Evolutionary conservation across 2,113 vertebrate species (phyloP).

Genomic region (Prochilodus magdalenae): DNA sequence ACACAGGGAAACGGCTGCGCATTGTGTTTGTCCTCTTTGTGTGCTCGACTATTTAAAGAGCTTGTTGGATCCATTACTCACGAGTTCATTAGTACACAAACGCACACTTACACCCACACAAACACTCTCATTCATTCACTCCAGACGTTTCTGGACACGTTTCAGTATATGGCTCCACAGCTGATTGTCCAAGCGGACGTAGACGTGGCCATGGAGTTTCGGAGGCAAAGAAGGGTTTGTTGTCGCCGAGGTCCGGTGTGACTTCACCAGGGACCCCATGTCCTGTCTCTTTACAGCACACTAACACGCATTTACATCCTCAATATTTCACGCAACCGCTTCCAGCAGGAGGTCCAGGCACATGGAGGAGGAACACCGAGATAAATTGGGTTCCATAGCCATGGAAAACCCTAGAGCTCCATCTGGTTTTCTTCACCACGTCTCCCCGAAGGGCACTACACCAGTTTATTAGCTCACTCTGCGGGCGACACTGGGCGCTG

Average conservation of each 20-base stretch:
- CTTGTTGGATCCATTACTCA: slow-evolving; percentile 27
- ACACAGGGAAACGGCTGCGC: slow-evolving; percentile 69
- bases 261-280: slow-evolving; percentile 23
- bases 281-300: slow-evolving; percentile 47
- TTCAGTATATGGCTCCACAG: background rate
- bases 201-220: background rate
- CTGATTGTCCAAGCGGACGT: background rate
- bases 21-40: slow-evolving; percentile 67
- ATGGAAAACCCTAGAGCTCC: background rate
- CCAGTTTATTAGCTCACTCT: slow-evolving; percentile 30
- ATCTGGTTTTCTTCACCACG: slow-evolving; percentile 32
- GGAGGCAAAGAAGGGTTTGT: slow-evolving; percentile 17
- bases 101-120: slow-evolving; percentile 16
- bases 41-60: slow-evolving; percentile 50
- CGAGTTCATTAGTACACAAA: slow-evolving; percentile 20
- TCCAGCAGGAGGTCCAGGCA: background rate
- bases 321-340: slow-evolving; percentile 31
- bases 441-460: background rate
- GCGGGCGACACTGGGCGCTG: background rate
- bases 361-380: background rate
- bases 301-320: slow-evolving; percentile 28
- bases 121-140: slow-evolving; percentile 31
- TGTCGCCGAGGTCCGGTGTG: slow-evolving; percentile 1
- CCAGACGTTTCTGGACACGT: slow-evolving; percentile 13
- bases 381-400: slow-evolving; percentile 20